Conservation (phyloP, 2,113 vertebrate genomes). For the Psittacara wagleri region DNA sequence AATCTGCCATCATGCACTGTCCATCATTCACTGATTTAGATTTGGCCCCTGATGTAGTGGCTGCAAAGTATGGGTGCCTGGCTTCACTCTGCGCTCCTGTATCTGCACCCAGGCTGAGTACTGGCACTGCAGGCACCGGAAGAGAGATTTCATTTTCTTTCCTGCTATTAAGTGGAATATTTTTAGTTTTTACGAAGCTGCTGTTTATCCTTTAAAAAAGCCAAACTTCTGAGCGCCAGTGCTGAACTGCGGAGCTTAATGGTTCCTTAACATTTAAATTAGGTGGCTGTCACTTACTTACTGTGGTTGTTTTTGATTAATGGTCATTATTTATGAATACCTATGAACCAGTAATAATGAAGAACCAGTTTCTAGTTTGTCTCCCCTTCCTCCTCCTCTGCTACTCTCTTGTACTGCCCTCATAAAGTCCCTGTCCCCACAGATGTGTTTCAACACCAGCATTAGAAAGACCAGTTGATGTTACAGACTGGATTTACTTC, state of each 20-base stretch:
- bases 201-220: neutral
- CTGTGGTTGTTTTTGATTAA: neutral
- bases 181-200: neutral
- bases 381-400: neutral
- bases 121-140: neutral
- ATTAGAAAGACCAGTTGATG: neutral
- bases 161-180: neutral
- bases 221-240: neutral
- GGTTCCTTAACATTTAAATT: neutral
- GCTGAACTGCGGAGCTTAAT: neutral
- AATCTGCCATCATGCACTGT: neutral
- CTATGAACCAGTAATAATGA: neutral
- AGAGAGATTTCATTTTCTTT: neutral
- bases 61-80: rapidly evolving
- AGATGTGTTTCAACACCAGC: neutral
- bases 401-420: neutral
- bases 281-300: neutral
- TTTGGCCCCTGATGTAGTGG: rapidly evolving
- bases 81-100: too few species aligned
- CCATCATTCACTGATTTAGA: neutral
- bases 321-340: neutral
- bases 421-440: neutral
- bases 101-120: too few species aligned
- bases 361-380: neutral
- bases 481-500: neutral